Evolutionary conservation across 2,888 invertebrate species (phyloP).

Genomic region (Atethmia centrago): DNA sequence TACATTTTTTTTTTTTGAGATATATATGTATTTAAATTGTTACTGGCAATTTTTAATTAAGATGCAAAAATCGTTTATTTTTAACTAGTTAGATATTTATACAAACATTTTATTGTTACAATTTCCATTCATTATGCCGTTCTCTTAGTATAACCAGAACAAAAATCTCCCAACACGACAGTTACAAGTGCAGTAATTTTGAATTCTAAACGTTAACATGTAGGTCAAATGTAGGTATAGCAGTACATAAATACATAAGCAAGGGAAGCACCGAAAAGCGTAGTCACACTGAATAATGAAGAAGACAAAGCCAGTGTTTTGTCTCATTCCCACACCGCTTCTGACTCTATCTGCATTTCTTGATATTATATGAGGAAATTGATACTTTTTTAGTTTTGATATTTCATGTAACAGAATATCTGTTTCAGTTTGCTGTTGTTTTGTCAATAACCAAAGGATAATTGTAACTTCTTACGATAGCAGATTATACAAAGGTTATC

Average conservation of each 20-base stretch:
- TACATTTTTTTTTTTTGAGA: not conserved
- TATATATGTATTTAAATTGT: not conserved
- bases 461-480: not conserved
- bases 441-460: not conserved
- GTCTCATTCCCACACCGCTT: constrained; percentile 66
- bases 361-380: constrained; percentile 28
- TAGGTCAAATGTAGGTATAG: constrained; percentile 60
- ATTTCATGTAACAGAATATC: not conserved
- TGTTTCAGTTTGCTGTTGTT: constrained; percentile 5
- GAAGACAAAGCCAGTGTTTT: constrained; percentile 65
- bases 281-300: constrained; percentile 80
- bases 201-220: constrained; percentile 38
- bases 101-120: not conserved
- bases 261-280: constrained; percentile 74
- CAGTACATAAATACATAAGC: constrained; percentile 58
- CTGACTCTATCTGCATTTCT: constrained; percentile 51
- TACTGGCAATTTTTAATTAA: not conserved
- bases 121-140: not conserved
- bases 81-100: not conserved
- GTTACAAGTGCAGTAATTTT: constrained; percentile 38
- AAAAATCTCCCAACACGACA: constrained; percentile 1
- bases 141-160: constrained; percentile 1
- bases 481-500: constrained; percentile 14
- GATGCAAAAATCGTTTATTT: not conserved
- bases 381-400: constrained; percentile 30